Evolutionary conservation across 30 jellyfish, hydroid and myxozoan species (phyloP), one percentile per base, ranked within the genome.

Genomic region (Turritopsis dohrnii): DNA sequence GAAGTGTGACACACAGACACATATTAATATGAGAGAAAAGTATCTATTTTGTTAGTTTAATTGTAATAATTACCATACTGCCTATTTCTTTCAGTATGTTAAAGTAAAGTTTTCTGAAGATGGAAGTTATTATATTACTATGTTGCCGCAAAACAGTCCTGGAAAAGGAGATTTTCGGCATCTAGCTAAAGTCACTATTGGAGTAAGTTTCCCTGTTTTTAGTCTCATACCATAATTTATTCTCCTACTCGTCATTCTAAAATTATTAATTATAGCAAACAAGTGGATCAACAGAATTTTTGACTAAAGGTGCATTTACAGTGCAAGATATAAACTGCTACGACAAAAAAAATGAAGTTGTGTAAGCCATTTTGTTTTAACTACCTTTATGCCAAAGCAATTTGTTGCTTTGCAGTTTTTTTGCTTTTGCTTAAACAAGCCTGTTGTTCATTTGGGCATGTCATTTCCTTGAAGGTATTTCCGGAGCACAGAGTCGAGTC

Each of bases 21-120:
- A n/a, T n/a, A n/a, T n/a, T n/a, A n/a, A n/a, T n/a, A n/a, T n/a
- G n/a, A n/a, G n/a, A n/a, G n/a, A n/a, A n/a, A n/a, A n/a, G n/a
- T n/a, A n/a, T n/a, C n/a, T n/a, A n/a, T n/a, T n/a, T n/a, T n/a
- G n/a, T n/a, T n/a, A n/a, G n/a, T n/a, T n/a, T n/a, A n/a, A n/a
- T n/a, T 41, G 60, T 41, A 41, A 41, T 41, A 3, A 13, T 41
- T 13, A 41, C 13, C 60, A 3, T 5, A 16, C 21, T 5, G 21
- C 13, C 21, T 83, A 69, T 81, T 31, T 18, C 72, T 88, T 83
- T 0, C 84, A 93, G 98, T 93, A 93, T 75, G 90, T 89, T 25
- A 93, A 93, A 86, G 96, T 96, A 69, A 41, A 88, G 29, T 93
- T 93, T 84, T 71, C 98, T 54, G 71, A 84, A 21, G 96, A 93